Evolutionary conservation across 1,140 invertebrate species (phyloP), one percentile per base, ranked within the genome.

Genomic region (Orius insidiosus): DNA sequence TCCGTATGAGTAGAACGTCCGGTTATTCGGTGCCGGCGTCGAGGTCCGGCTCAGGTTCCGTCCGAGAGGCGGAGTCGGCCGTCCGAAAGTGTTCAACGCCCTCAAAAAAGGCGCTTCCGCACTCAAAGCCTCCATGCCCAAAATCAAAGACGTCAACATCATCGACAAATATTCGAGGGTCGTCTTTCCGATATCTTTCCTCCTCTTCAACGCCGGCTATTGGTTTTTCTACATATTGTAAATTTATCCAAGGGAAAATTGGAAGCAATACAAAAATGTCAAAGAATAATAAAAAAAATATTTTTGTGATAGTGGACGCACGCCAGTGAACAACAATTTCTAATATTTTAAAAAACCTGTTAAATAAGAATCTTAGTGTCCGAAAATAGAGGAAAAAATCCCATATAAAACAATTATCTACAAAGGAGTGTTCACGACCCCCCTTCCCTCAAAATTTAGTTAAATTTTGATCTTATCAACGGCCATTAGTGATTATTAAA

Each of bases 131-230:
- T 85, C 82, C 4, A 81, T 96, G 66, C 92, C 89, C 1, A 81
- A 83, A 62, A 93, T 97, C 54, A 85, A 90, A 58, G 90, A 97
- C 63, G 90, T 98, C 32, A 96, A 95, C 61, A 80, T 92, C 37
- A 97, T 98, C 56, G 93, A 97, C 64, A 93, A 93, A 58, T 94
- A 93, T 59, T 93, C 90, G 6, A 69, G 93, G 51, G 76, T 95
- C 49, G 71, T 94, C 43, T 98, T 98, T 64, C 93, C 93, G 0
- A 76, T 92, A 15, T 82, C 88, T 48, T 98, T 96, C 61, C 71
- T 95, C 53, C 60, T 92, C 33, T 97, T 97, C 64, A 97, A 97
- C 61, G 72, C 79, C 10, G 76, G 80, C 46, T 97, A 97, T 61
- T 96, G 90, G 90, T 75, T 83, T 53, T 95, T 93, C 61, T 97